phyloP scores from a whole-genome alignment of 2,797 vertebrate species.

The Pseudochaenichthys georgianus region DNA sequence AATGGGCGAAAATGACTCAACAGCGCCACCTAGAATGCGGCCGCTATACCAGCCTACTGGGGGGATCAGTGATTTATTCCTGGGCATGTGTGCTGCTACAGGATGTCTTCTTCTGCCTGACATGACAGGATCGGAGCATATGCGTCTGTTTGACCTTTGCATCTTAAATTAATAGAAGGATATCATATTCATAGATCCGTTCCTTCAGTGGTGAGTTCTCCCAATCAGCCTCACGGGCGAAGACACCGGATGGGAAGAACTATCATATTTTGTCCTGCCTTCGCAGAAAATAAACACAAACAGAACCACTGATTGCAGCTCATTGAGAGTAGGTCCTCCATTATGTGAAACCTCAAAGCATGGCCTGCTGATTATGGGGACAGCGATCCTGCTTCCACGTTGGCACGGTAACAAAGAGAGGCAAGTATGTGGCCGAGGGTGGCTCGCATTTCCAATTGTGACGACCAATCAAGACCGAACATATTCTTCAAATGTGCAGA shows the following conservation, averaged over 20 bases:
- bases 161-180: slow-evolving; percentile 24
- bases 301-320: slow-evolving; percentile 66
- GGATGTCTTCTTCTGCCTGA: too few relatives aligned
- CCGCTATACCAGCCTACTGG: too few relatives aligned
- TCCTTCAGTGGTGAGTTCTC: slow-evolving; percentile 10
- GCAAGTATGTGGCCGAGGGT: slow-evolving; percentile 33
- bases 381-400: slow-evolving; percentile 42
- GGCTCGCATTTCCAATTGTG: slow-evolving; percentile 54
- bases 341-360: slow-evolving; percentile 67
- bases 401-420: slow-evolving; percentile 52
- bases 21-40: too few relatives aligned
- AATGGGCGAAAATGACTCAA: too few relatives aligned
- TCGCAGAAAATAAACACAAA: slow-evolving; percentile 68
- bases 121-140: too few relatives aligned
- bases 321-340: slow-evolving; percentile 49
- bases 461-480: slow-evolving; percentile 53
- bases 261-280: slow-evolving; percentile 60
- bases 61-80: too few relatives aligned
- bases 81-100: too few relatives aligned
- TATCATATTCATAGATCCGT: slow-evolving; percentile 37
- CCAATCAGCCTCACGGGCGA: slow-evolving; percentile 28
- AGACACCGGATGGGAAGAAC: slow-evolving; percentile 24
- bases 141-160: too few relatives aligned
- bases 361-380: slow-evolving; percentile 57
- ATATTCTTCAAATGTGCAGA: neutral